phyloP scores from a whole-genome alignment of 2,888 invertebrate species.

The Brachyptera putata region DNA sequence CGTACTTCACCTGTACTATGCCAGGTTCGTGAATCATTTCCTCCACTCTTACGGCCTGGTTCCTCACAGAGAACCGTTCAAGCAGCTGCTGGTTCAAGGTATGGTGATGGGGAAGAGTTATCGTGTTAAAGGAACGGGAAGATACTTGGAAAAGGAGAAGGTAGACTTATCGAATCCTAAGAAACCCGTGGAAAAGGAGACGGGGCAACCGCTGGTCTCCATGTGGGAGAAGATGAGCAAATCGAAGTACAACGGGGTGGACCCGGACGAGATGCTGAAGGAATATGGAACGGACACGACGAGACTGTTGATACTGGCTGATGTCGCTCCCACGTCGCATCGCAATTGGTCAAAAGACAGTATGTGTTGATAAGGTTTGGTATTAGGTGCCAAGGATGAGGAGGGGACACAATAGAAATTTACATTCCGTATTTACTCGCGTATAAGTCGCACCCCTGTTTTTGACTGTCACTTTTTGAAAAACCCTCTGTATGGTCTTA shows the following conservation, averaged over 20 bases:
- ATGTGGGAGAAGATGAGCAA: conserved; percentile 99
- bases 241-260: conserved; percentile 95
- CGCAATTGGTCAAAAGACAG: conserved; percentile 86
- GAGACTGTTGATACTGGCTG: conserved; percentile 80
- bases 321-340: conserved; percentile 84
- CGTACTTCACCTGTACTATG: conserved; percentile 92
- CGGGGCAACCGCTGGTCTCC: conserved; percentile 62
- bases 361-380: too few species aligned
- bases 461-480: too few species aligned
- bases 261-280: conserved; percentile 74
- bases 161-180: conserved; percentile 46
- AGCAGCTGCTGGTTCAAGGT: conserved; percentile 88
- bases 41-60: conserved; percentile 74
- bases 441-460: too few species aligned
- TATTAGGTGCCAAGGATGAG: too few species aligned
- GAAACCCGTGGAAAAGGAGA: conserved; percentile 56
- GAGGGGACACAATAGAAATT: too few species aligned
- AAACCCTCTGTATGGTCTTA: too few species aligned
- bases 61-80: conserved; percentile 81
- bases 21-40: conserved; percentile 92
- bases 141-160: conserved; percentile 68
- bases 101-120: conserved; percentile 88
- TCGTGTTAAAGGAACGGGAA: conserved; percentile 67
- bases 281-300: conserved; percentile 88
- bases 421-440: too few species aligned